Conservation (phyloP, 1,140 invertebrate genomes). For the Antheraea mylitta region DNA sequence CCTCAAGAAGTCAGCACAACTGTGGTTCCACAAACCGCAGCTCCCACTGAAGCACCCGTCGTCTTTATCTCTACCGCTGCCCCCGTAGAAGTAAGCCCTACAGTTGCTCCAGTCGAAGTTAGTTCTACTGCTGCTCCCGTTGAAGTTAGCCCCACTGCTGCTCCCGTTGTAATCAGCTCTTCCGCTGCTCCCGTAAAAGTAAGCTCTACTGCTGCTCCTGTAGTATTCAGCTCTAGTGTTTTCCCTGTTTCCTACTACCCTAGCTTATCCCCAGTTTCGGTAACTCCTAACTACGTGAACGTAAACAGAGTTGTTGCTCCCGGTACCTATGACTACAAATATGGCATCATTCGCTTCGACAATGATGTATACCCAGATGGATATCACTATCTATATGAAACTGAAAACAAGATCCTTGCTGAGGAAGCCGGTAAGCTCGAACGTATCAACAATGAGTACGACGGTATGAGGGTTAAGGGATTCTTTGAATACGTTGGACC, state of each 20-base stretch:
- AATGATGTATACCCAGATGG: slow-evolving; percentile 58
- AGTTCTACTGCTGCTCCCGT: too few relatives aligned
- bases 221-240: too few relatives aligned
- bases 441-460: slow-evolving; percentile 70
- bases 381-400: slow-evolving; percentile 81
- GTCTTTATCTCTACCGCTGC: slow-evolving; percentile 46
- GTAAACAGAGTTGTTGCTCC: not conserved
- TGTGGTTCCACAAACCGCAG: slow-evolving; percentile 13
- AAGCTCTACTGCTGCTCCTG: too few relatives aligned
- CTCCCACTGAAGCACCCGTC: not conserved
- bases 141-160: too few relatives aligned
- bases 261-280: not conserved
- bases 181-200: too few relatives aligned
- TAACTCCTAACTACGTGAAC: not conserved
- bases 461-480: slow-evolving; percentile 78
- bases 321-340: slow-evolving; percentile 56
- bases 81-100: slow-evolving; percentile 18
- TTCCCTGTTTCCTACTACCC: too few relatives aligned
- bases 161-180: too few relatives aligned
- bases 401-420: slow-evolving; percentile 81
- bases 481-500: slow-evolving; percentile 81
- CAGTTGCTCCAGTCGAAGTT: too few relatives aligned
- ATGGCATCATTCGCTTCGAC: slow-evolving; percentile 67
- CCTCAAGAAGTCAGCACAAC: slow-evolving; percentile 11
- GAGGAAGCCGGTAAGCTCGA: slow-evolving; percentile 78